Conservation (phyloP, 2,888 invertebrate genomes). For the Argyra leucocephala region DNA sequence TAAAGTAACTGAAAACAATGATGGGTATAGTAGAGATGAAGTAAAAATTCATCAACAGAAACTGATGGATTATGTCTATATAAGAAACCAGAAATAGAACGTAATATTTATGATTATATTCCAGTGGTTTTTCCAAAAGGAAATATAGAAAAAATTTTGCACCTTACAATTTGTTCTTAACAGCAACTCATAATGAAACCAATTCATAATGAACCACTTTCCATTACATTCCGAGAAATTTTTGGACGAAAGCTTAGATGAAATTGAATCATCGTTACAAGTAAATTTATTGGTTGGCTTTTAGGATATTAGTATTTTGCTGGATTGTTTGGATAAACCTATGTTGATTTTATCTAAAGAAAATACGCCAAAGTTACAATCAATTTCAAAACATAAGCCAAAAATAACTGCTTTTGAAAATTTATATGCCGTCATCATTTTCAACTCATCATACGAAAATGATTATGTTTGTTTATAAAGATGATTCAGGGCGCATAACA, state of each 20-base stretch:
- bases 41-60: conserved; percentile 14
- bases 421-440: conserved; percentile 67
- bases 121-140: conserved; percentile 51
- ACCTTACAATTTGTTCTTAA: conserved; percentile 68
- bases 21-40: conserved; percentile 2
- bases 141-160: conserved; percentile 55
- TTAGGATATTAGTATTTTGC: conserved; percentile 74
- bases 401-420: conserved; percentile 57
- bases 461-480: conserved; percentile 74
- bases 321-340: conserved; percentile 59
- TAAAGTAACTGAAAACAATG: background rate
- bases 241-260: conserved; percentile 67
- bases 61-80: conserved; percentile 30
- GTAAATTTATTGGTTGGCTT: conserved; percentile 87
- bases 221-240: conserved; percentile 67
- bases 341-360: conserved; percentile 70
- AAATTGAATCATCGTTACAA: conserved; percentile 65
- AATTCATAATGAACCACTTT: conserved; percentile 56
- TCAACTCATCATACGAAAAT: conserved; percentile 88
- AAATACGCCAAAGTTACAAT: conserved; percentile 53
- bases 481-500: conserved; percentile 74
- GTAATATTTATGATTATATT: conserved; percentile 43
- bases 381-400: conserved; percentile 50
- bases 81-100: conserved; percentile 36
- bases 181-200: conserved; percentile 52